Base-by-base conservation (phyloP, 2,888 invertebrate species). In the Dasypolia templi region DNA sequence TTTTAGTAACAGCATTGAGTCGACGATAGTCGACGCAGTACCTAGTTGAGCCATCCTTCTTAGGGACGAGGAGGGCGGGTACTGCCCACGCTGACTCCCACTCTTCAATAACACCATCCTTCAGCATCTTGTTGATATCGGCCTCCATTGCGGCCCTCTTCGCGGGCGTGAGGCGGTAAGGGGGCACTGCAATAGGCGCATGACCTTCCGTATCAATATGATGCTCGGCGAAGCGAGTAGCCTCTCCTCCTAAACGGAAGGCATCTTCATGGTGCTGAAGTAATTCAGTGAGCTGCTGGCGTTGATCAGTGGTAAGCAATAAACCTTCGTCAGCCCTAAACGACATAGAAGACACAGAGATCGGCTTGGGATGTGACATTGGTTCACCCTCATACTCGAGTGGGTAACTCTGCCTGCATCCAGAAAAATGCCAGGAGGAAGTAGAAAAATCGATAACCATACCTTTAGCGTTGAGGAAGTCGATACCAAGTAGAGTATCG, bases 141-240 rank as follows among this genome's bases (percentile, higher is more conserved):
- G 32, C 44, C 46, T 58, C 35, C 72, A 72, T 58, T 22, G 19
- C 9, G 17, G 22, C 55, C 35, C 29, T 75, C 26, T 67, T 72
- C 4, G 72, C 64, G 17, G 72, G 77, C 14, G 59, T 69, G 6
- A 77, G 46, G 19, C 72, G 68, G 55, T 73, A 72, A 0, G 65
- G 62, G 5, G 72, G 72, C 22, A 69, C 59, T 1, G 72, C 63
- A 17, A 77, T 72, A 42, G 76, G 76, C 6, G 56, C 32, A 11
- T 72, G 68, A 12, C 66, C 72, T 17, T 63, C 72, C 5, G 77
- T 77, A 51, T 73, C 77, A 26, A 77, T 77, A 17, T 26, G n/a
- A 32, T 77, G 73, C 32, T 66, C 68, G 4, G 72, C 76, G 26
- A 58, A 72, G 3, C 56, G 46, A n/a, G 76, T 76, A 0, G 75